Conservation (phyloP, 2,888 invertebrate species). For the Synergus japonicus region DNA sequence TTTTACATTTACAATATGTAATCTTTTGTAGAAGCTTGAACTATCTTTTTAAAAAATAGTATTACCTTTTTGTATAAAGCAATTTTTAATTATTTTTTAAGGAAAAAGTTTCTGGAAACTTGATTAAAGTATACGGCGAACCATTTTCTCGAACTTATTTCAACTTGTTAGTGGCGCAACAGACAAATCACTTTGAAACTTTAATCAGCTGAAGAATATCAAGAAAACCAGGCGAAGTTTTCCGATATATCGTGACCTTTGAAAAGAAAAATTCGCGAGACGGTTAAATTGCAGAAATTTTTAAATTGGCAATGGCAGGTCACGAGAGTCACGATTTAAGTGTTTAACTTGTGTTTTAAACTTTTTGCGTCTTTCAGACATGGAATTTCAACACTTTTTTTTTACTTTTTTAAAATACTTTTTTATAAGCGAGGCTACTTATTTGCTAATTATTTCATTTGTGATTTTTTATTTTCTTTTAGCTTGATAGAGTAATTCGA, state of each 20-base stretch:
- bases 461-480: background rate
- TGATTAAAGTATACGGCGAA: constrained; percentile 30
- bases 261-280: constrained; percentile 29
- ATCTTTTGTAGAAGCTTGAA: too few species aligned
- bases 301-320: constrained; percentile 14
- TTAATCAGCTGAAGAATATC: constrained; percentile 55
- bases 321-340: constrained; percentile 8
- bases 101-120: constrained; percentile 11
- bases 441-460: background rate
- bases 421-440: too few species aligned
- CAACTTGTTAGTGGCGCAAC: constrained; percentile 34
- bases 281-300: constrained; percentile 4
- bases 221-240: constrained; percentile 23
- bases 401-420: too few species aligned
- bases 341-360: background rate
- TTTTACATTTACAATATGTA: too few species aligned
- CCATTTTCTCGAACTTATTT: constrained; percentile 34
- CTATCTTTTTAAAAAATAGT: background rate
- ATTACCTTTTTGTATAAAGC: background rate
- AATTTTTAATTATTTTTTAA: background rate
- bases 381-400: background rate
- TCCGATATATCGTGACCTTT: constrained; percentile 35
- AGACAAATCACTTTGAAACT: constrained; percentile 53
- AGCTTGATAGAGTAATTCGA: background rate
- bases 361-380: background rate